Evolutionary conservation across 2,113 vertebrate species (phyloP), one percentile per base, ranked within the genome.

Genomic region (Empidonax alnorum): DNA sequence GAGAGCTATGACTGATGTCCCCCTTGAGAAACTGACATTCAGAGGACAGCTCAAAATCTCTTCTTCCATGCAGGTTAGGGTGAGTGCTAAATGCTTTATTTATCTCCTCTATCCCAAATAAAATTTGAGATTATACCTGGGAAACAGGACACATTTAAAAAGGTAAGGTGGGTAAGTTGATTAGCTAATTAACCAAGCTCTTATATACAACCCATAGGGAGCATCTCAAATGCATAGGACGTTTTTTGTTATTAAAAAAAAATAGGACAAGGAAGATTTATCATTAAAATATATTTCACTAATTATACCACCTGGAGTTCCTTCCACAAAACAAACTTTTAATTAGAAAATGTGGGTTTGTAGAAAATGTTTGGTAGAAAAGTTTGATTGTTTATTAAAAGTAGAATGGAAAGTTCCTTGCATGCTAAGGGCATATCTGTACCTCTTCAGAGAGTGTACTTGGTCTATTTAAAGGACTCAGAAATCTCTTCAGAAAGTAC

Each of bases 181-280:
- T 97, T 95, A 96, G 93, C 94, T 96, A 97, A 97, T 96, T 97
- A 97, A 97, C 94, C 82, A 96, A 96, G 94, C 72, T 94, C 94
- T 94, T 93, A 96, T 95, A 96, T 94, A 97, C 96, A 96, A 97
- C 91, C 96, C 95, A 96, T 94, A 97, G 96, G 95, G 95, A 97
- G 94, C 90, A 94, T 96, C 66, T 96, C 82, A 96, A 95, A 96
- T 96, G 95, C 96, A 96, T 96, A 97, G 94, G 96, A 96, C 93
- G 17, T 91, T 94, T 96, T 96, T 96, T 97, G 94, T 95, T 96
- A 96, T 97, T 97, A 97, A 94, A 84, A 87, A 89, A 94, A 97
- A 96, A 96, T 97, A 95, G 96, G 94, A 95, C 95, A 97, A 87
- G 94, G 94, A 94, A 96, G 50, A 93, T 86, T 95, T 95, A 95